phyloP scores from a whole-genome alignment of 2,797 vertebrate genomes.

The Capromys pilorides region DNA sequence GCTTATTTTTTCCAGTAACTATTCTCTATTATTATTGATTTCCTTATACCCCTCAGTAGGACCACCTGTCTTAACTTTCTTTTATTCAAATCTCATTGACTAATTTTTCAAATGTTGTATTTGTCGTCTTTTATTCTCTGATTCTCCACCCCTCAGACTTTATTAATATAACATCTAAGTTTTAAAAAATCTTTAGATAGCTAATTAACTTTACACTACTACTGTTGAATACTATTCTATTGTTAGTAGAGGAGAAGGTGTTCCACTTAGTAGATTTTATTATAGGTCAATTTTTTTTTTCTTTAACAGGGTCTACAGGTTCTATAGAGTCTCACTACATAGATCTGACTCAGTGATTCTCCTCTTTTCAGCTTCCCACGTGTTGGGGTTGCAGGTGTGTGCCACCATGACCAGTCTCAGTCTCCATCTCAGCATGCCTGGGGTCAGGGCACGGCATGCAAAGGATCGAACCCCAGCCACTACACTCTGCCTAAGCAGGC shows the following conservation, averaged over 20 bases:
- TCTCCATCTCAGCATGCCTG: too few species aligned
- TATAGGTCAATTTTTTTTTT: not conserved
- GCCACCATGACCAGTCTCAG: too few species aligned
- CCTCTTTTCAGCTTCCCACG: too few species aligned
- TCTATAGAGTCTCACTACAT: too few species aligned
- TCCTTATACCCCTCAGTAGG: not conserved
- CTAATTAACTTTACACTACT: not conserved
- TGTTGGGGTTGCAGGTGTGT: too few species aligned
- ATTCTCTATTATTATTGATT: not conserved
- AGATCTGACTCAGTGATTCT: too few species aligned
- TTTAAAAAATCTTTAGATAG: not conserved
- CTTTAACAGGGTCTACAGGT: too few species aligned
- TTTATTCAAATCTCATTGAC: not conserved
- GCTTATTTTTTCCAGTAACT: not conserved
- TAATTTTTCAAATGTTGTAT: not conserved
- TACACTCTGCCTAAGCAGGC: too few species aligned
- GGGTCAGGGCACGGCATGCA: too few species aligned
- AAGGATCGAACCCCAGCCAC: too few species aligned
- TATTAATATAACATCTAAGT: not conserved
- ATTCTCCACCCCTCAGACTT: not conserved
- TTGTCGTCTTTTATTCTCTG: not conserved
- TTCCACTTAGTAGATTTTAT: not conserved
- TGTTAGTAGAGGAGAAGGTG: not conserved
- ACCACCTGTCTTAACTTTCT: not conserved
- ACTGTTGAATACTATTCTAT: not conserved